Evolutionary conservation across 2,888 invertebrate genomes (phyloP).

Genomic region (Acanthococcus lagerstroemiae): DNA sequence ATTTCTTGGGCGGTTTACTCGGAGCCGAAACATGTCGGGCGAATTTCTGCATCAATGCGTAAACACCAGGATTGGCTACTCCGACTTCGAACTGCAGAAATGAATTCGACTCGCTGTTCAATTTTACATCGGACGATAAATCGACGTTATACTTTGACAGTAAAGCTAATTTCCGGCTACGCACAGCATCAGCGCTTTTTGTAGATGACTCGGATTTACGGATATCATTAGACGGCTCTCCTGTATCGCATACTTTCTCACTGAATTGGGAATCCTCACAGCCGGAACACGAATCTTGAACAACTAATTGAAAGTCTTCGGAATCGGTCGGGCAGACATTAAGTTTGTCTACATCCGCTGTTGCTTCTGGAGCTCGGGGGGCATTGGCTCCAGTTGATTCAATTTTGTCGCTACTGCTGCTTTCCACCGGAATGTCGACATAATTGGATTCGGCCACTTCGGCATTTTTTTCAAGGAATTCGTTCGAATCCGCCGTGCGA

Average conservation of each 20-base stretch:
- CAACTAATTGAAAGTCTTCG: not conserved
- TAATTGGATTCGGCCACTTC: not conserved
- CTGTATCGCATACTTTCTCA: too few relatives aligned
- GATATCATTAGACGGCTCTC: not conserved
- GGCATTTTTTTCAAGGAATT: not conserved
- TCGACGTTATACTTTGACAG: not conserved
- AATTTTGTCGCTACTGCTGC: too few relatives aligned
- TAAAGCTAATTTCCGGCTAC: not conserved
- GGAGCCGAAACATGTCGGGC: not conserved
- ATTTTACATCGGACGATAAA: not conserved
- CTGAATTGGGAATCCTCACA: not conserved
- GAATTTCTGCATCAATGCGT: constrained; percentile 9
- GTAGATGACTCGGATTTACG: not conserved
- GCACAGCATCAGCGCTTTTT: not conserved
- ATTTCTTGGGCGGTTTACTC: not conserved
- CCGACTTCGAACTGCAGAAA: not conserved
- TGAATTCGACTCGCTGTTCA: not conserved
- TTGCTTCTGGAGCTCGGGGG: too few relatives aligned
- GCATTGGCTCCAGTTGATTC: too few relatives aligned
- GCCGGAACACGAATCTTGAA: constrained; percentile 5
- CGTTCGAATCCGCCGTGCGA: too few relatives aligned
- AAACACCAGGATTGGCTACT: not conserved
- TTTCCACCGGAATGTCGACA: not conserved
- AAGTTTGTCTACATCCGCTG: too few relatives aligned
- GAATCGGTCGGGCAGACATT: not conserved